Base-by-base conservation (phyloP, 2,797 vertebrate species). In the Xenopus petersii region DNA sequence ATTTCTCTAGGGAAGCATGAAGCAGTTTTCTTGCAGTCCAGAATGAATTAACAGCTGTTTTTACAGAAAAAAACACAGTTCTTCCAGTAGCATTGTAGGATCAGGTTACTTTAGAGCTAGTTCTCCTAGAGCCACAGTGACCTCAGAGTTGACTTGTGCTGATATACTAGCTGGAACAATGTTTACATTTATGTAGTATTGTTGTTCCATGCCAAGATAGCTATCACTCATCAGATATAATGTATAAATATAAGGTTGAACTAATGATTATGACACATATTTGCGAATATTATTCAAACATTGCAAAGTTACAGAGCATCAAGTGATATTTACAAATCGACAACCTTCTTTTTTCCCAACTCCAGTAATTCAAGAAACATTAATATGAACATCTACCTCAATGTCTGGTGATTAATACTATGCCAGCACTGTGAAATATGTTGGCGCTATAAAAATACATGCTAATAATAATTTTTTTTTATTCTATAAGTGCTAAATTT, bases 201-300 rank as follows among this genome's bases (percentile, higher is more conserved):
- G 98, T 82, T 99, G 98, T 90, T 99, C 97, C 89, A 99, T 85
- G 71, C 97, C 98, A 71, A 99, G 89, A 85, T 99, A 99, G 88
- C 97, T 98, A 91, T 99, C 96, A 1, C 96, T 98, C 91, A 99
- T 95, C 85, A 99, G 79, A 88, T 98, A 99, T 55, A 99, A 87
- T 0, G 97, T 98, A 88, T 98, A 98, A 85, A 99, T 97, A 59
- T 88, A 98, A 30, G 26, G 26, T 30, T 30, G 26, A 30, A 30
- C 4, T 30, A 30, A 30, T 30, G 26, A 56, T 15, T 16, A 8
- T 16, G 7, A 56, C 15, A 56, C 16, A 56, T 17, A 56, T 16
- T 56, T 56, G 21, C 17, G 1, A 56, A 15, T 15, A 56, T 3
- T 56, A 16, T 17, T 36, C 36, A 36, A 36, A 36, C 36, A 36